Base-by-base conservation (phyloP, 2,797 vertebrate genomes). In the Stomatorhinus walkeri region DNA sequence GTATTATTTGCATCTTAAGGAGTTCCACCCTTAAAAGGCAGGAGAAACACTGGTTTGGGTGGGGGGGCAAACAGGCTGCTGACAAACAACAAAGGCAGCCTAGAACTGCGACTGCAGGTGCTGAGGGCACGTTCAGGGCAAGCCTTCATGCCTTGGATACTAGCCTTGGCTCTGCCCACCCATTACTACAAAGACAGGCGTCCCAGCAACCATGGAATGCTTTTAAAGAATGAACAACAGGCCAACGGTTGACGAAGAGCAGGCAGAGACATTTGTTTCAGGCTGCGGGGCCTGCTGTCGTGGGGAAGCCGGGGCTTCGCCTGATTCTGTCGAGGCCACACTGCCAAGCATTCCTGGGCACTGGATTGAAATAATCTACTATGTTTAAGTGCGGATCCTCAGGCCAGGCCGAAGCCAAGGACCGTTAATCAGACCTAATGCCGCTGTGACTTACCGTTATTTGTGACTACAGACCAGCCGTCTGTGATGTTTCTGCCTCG, bases 1-100 rank as follows among this genome's bases (percentile, higher is more conserved):
- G 94, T 94, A 95, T 96, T 96, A 94, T 96, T 92, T 93, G 93
- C 91, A 93, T 93, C 94, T 96, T 94, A 95, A 94, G 95, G 95
- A 95, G 96, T 95, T 95, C 91, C 93, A 93, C 90, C 92, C 89
- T 92, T 91, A 91, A 91, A 89, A 87, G 92, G 90, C 92, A 91
- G 89, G 94, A 93, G 94, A 94, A 94, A 94, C 94, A 91, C 93
- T 91, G 94, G 24, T 40, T 76, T 61, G 56, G 56, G 3, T 54
- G 6, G 7, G 92, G 94, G 93, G 92, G 93, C 93, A 90, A 92
- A 91, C 91, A 92, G 93, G 88, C 91, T 92, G 92, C 59, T 92
- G 91, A 92, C 93, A 93, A 95, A 95, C 95, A 95, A 96, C 94
- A 92, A 91, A 88, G 92, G 91, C 93, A 94, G 95, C 91, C 10